phyloP scores from a whole-genome alignment of 2,113 vertebrate genomes.

The Formicarius rufipectus region DNA sequence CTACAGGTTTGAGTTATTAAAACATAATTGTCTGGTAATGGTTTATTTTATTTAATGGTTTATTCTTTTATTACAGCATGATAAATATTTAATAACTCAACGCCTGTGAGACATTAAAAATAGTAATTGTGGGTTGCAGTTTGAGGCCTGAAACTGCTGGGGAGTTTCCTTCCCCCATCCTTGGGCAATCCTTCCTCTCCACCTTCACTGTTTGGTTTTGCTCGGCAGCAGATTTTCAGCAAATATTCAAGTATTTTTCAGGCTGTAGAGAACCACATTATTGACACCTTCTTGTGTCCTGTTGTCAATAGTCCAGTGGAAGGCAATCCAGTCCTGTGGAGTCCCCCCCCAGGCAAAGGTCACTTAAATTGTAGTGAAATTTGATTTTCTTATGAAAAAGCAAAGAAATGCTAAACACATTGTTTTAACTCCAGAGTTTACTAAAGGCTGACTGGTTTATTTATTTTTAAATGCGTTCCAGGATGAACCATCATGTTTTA shows the following conservation, averaged over 20 bases:
- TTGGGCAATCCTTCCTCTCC: background rate
- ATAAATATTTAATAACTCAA: background rate
- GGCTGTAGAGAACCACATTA: background rate
- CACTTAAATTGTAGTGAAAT: background rate
- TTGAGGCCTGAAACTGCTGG: background rate
- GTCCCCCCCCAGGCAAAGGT: background rate
- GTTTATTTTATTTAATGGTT: constrained; percentile 25
- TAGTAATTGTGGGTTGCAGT: background rate
- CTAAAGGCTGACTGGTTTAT: background rate
- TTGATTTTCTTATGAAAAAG: background rate
- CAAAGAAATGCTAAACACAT: background rate
- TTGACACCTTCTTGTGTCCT: background rate
- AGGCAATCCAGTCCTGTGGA: background rate
- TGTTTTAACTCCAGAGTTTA: background rate
- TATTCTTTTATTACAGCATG: background rate
- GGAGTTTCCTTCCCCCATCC: background rate
- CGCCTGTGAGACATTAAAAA: background rate
- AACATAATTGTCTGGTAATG: background rate
- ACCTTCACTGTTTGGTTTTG: background rate
- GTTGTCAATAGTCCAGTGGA: background rate
- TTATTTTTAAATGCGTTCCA: background rate
- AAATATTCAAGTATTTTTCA: background rate
- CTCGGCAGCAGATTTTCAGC: background rate
- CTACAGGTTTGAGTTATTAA: background rate
- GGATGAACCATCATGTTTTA: background rate